A percentile compares a stretch with the other conserved stretches of the same genome.
phyloP scores from a whole-genome alignment of 2,113 vertebrate species.

The Podarcis cretensis region DNA sequence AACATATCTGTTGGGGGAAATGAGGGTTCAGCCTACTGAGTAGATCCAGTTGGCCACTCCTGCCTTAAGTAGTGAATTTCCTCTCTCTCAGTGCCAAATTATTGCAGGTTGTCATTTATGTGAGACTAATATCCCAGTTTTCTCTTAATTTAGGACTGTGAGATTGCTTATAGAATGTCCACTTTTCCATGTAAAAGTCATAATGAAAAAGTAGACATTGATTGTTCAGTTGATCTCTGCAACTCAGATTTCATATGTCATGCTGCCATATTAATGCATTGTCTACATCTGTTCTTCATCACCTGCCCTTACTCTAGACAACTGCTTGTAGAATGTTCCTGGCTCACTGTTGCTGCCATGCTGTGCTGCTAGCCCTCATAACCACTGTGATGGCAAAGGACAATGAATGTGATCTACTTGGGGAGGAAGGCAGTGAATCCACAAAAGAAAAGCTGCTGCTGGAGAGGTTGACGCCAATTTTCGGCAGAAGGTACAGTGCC shows the following conservation, averaged over 20 bases:
- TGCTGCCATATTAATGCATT: background rate
- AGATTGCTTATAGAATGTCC: background rate
- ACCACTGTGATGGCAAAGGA: conserved; percentile 46
- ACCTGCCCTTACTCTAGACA: conserved; percentile 8
- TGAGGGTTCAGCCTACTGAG: no score
- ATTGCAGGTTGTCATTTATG: background rate
- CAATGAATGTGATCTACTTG: conserved; percentile 74
- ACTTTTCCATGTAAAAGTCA: conserved; percentile 20
- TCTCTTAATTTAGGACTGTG: background rate
- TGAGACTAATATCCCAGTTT: background rate
- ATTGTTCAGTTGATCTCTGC: background rate
- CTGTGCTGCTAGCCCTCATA: conserved; percentile 53
- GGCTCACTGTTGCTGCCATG: conserved; percentile 41
- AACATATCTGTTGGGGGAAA: no score
- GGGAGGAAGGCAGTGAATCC: conserved; percentile 71
- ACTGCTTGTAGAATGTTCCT: conserved; percentile 19
- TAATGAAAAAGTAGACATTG: conserved; percentile 14
- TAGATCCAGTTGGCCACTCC: no score
- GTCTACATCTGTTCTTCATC: conserved; percentile 14
- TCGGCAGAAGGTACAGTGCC: conserved; percentile 66
- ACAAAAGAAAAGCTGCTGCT: conserved; percentile 72
- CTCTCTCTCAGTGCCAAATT: background rate
- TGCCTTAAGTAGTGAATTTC: no score
- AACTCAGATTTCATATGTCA: background rate
- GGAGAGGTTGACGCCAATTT: conserved; percentile 73